Evolutionary conservation across 92 coral and sea anemone genomes (phyloP).

Genomic region (Zoanthus solanderi): DNA sequence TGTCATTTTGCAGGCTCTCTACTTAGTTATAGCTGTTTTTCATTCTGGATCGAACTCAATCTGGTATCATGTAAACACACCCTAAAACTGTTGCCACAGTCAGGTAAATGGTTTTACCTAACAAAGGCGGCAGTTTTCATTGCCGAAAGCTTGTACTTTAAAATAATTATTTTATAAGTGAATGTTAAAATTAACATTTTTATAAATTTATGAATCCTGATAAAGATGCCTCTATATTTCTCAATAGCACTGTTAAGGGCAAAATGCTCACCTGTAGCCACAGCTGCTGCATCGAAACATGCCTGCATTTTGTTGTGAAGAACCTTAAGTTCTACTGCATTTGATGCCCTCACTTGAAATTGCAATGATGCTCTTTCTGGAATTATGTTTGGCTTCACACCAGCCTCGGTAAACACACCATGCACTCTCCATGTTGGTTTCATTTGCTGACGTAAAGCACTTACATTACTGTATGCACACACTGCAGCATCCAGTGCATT

Average conservation of each 20-base stretch:
- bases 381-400: slow-evolving; percentile 83
- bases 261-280: slow-evolving; percentile 81
- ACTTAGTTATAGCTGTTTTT: too few species aligned
- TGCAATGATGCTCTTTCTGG: slow-evolving; percentile 80
- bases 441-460: slow-evolving; percentile 93
- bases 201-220: too few species aligned
- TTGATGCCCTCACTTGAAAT: slow-evolving; percentile 82
- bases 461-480: slow-evolving; percentile 84
- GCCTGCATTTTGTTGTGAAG: slow-evolving; percentile 70
- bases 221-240: too few species aligned
- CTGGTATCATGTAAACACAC: too few species aligned
- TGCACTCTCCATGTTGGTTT: slow-evolving; percentile 94
- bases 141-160: too few species aligned
- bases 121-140: too few species aligned
- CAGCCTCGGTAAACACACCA: slow-evolving; percentile 92
- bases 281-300: slow-evolving; percentile 87
- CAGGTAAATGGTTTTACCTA: too few species aligned
- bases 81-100: too few species aligned
- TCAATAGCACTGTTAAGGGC: neutral
- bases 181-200: too few species aligned
- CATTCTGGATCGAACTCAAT: too few species aligned
- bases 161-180: too few species aligned
- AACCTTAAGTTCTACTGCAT: slow-evolving; percentile 69
- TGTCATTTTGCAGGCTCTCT: too few species aligned
- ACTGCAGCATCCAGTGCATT: slow-evolving; percentile 98